These are phyloP conservation scores for Enteromius thamalakanensis DNA, from an alignment of 2,797 vertebrate genomes.

Conservation along the genomic window DNA sequence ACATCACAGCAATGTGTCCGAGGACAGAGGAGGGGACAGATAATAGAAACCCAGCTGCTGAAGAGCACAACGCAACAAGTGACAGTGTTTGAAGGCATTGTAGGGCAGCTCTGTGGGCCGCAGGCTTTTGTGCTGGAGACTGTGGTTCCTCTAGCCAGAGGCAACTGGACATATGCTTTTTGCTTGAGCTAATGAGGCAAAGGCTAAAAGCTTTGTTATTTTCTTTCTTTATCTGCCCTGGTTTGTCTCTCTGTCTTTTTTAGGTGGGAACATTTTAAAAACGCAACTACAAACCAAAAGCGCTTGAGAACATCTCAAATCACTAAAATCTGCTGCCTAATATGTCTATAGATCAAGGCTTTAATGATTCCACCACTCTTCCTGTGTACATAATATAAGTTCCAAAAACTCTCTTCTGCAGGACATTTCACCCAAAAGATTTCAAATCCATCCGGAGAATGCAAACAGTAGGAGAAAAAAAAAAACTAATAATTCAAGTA, in stretches of 20 bases:
- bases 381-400: neutral
- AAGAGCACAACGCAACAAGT: constrained; percentile 86
- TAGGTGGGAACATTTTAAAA: constrained; percentile 62
- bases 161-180: constrained; percentile 95
- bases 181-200: constrained; percentile 87
- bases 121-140: constrained; percentile 80
- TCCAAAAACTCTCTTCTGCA: neutral
- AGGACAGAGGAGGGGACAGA: constrained; percentile 78
- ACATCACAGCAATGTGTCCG: constrained; percentile 85
- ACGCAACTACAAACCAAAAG: constrained; percentile 41
- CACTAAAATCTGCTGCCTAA: constrained; percentile 13
- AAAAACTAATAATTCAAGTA: neutral
- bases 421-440: neutral
- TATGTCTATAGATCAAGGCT: neutral
- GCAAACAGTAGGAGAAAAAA: neutral
- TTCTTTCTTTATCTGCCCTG: constrained; percentile 80
- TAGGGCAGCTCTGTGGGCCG: constrained; percentile 68
- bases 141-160: constrained; percentile 84
- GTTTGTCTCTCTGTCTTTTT: constrained; percentile 73
- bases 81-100: constrained; percentile 88
- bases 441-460: neutral
- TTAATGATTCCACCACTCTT: constrained; percentile 17
- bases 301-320: constrained; percentile 14
- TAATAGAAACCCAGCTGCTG: constrained; percentile 80
- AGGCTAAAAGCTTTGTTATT: constrained; percentile 84